Percentiles rank a stretch among this genome's conserved stretches.
phyloP scores from a whole-genome alignment of 2,797 vertebrate species.

The Trachops cirrhosus region DNA sequence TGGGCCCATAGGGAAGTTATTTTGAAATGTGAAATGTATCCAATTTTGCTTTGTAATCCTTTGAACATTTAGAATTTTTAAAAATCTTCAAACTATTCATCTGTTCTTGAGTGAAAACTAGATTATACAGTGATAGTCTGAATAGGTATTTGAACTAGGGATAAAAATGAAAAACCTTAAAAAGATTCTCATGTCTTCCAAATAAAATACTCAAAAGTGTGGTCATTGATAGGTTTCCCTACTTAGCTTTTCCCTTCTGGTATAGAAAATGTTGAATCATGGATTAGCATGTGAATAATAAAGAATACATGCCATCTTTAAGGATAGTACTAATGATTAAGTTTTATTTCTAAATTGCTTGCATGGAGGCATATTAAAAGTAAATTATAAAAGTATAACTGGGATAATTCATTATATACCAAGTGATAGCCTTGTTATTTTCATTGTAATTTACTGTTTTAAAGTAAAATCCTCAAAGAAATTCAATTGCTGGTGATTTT shows the following conservation, averaged over 20 bases:
- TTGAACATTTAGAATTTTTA: neutral
- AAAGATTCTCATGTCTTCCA: neutral
- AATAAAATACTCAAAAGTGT: neutral
- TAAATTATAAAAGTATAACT: neutral
- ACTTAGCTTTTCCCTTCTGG: neutral
- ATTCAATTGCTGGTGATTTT: neutral
- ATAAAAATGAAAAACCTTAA: neutral
- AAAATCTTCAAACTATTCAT: neutral
- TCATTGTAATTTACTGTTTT: conserved; percentile 19
- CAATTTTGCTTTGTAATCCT: neutral
- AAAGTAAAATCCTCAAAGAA: neutral
- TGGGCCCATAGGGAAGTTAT: neutral
- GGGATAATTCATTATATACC: neutral
- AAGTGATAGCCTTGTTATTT: neutral
- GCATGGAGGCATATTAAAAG: conserved; percentile 6
- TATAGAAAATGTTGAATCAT: neutral
- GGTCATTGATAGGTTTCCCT: neutral
- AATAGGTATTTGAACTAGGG: neutral
- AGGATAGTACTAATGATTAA: neutral
- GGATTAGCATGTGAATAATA: neutral
- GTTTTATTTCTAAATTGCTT: conserved; percentile 31
- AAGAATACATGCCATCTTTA: neutral
- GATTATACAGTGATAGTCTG: neutral
- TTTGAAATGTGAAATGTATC: neutral
- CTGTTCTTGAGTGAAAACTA: neutral